Conservation (phyloP, 2,797 vertebrate genomes). For the Sebastes kiyomatsui region DNA sequence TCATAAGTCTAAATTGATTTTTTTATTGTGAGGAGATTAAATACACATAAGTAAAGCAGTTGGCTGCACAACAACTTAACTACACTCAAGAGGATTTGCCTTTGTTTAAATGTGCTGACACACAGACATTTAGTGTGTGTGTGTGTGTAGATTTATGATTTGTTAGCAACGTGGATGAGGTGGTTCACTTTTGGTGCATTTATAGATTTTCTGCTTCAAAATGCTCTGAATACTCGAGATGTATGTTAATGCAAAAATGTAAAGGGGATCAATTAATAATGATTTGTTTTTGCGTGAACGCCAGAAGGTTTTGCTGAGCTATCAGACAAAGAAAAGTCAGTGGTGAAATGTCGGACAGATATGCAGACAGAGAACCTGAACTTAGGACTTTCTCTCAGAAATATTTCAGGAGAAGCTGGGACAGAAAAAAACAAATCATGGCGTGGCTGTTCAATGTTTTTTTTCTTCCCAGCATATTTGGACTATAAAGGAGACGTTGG, state of each 20-base stretch:
- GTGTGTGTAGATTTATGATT: not conserved
- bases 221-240: not conserved
- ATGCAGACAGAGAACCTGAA: not conserved
- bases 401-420: not conserved
- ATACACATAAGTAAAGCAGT: not conserved
- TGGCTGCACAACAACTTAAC: not conserved
- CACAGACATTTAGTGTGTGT: not conserved
- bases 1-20: not conserved
- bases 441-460: not conserved
- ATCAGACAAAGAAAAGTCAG: not conserved
- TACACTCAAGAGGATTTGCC: not conserved
- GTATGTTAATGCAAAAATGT: conserved; percentile 7
- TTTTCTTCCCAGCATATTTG: not conserved
- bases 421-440: not conserved
- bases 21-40: not conserved
- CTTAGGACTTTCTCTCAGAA: not conserved
- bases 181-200: not conserved
- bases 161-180: not conserved
- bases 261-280: not conserved
- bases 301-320: not conserved
- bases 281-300: not conserved
- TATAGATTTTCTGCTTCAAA: not conserved
- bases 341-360: not conserved
- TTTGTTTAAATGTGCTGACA: not conserved
- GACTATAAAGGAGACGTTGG: not conserved